phyloP scores from a whole-genome alignment of 2,797 vertebrate species.

The Lutjanus argentimaculatus region DNA sequence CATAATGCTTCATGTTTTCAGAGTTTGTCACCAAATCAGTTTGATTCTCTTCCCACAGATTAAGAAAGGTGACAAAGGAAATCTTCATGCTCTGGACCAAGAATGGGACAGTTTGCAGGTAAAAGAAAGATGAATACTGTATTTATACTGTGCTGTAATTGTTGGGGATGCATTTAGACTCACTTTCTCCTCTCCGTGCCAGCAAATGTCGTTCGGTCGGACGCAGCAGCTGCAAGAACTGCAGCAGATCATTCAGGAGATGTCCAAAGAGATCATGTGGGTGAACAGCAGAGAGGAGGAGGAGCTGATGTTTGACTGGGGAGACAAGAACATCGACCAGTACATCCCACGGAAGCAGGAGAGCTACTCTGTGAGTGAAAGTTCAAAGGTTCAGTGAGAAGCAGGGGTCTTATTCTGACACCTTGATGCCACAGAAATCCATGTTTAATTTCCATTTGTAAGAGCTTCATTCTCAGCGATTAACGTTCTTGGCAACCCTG shows the following conservation, averaged over 20 bases:
- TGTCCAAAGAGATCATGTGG: constrained; percentile 97
- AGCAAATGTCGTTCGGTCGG: constrained; percentile 91
- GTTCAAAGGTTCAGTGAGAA: not conserved
- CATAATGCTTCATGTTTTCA: not conserved
- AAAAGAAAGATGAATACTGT: constrained; percentile 39
- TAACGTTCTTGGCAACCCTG: constrained; percentile 42
- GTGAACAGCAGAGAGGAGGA: constrained; percentile 97
- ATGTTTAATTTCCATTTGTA: constrained; percentile 3
- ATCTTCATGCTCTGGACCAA: constrained; percentile 89
- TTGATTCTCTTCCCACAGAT: constrained; percentile 53
- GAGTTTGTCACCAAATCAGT: not conserved
- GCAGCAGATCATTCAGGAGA: constrained; percentile 90
- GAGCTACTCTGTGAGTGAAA: constrained; percentile 92
- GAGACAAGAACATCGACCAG: constrained; percentile 90
- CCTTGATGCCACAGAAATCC: constrained; percentile 5
- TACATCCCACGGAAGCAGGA: constrained; percentile 95
- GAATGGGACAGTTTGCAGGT: constrained; percentile 95
- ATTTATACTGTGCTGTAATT: not conserved
- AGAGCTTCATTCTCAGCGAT: constrained; percentile 14
- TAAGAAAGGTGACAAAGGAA: constrained; percentile 86
- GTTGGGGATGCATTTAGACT: not conserved
- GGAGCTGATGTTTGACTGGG: constrained; percentile 97
- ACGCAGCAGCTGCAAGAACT: constrained; percentile 91
- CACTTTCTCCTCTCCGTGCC: not conserved
- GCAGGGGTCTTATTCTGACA: not conserved